A percentile compares a stretch with the other conserved stretches of the same genome.
These are phyloP conservation scores for Callospermophilus lateralis DNA, from an alignment of 2,113 vertebrate species.

Conservation along the genomic window DNA sequence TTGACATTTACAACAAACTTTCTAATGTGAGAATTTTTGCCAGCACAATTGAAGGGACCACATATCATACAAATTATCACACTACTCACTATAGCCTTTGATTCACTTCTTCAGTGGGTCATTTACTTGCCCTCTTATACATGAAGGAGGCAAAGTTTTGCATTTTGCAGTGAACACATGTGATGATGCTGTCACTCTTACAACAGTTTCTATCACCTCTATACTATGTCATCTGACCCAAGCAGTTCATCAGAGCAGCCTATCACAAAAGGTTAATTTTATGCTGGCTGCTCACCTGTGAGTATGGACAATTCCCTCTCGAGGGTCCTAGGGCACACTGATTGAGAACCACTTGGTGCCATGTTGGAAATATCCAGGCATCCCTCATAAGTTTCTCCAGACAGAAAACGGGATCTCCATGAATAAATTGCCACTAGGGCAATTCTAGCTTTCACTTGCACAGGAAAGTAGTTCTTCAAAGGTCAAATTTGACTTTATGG, in stretches of 20 bases:
- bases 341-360: not conserved
- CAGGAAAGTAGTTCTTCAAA: slow-evolving; percentile 4
- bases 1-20: not conserved
- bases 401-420: not conserved
- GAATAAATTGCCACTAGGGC: not conserved
- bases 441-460: slow-evolving; percentile 10
- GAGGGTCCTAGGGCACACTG: not conserved
- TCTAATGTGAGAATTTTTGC: not conserved
- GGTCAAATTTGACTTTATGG: slow-evolving; percentile 18
- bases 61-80: not conserved
- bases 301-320: not conserved
- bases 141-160: not conserved
- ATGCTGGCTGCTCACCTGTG: not conserved
- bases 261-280: not conserved
- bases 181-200: not conserved
- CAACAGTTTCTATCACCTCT: not conserved
- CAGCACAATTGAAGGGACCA: not conserved
- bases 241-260: too few relatives aligned
- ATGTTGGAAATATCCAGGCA: not conserved
- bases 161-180: not conserved
- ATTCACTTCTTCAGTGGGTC: not conserved
- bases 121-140: slow-evolving; percentile 41
- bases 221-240: not conserved
- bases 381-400: not conserved
- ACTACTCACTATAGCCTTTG: not conserved